Evolutionary conservation across 1,140 invertebrate species (phyloP), one percentile per base, ranked within the genome.

Genomic region (Helicoverpa armigera): DNA sequence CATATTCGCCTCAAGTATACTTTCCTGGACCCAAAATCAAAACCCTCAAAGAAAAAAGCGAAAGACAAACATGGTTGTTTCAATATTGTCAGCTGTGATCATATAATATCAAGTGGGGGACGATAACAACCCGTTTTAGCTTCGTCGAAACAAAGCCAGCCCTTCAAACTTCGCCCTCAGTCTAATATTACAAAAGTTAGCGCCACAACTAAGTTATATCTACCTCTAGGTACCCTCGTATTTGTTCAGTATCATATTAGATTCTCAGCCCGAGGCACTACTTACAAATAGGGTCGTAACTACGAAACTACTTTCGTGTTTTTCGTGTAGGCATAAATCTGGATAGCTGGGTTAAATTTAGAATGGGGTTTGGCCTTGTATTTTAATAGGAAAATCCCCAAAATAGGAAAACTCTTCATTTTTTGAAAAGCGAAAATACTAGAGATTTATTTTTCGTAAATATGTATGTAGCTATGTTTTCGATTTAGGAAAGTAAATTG

Each of bases 171-270:
- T 88, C 58, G 78, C 83, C 82, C 85, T 85, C 83, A 69, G 80
- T 86, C 87, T 87, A 85, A 90, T 92, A 93, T 93, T 92, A 91
- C 89, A 87, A 90, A 94, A 94, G 89, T 94, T 94, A 78, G 67
- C 74, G 73, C 76, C 79, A 80, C 74, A 89, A 91, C 83, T 91
- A 89, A 63, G 74, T 73, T 87, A 91, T 90, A 89, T 90, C 88
- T 86, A 58, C 61, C 43, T 43, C 51, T 43, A 48, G 61, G 31
- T 70, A 50, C 29, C 11, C 65, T 29, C 76, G 43, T 58, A 69
- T 78, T 65, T 79, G 75, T 77, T 67, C 18, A 77, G 61, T 77
- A 77, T 67, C 16, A 65, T 79, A 70, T 79, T 58, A 70, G 53
- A 58, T 79, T 29, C 51, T 61, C 31, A 53, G 65, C 76, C 31